Evolutionary conservation across 2,888 invertebrate species (phyloP), one percentile per base, ranked within the genome.

Genomic region (Drosophila eohydei): DNA sequence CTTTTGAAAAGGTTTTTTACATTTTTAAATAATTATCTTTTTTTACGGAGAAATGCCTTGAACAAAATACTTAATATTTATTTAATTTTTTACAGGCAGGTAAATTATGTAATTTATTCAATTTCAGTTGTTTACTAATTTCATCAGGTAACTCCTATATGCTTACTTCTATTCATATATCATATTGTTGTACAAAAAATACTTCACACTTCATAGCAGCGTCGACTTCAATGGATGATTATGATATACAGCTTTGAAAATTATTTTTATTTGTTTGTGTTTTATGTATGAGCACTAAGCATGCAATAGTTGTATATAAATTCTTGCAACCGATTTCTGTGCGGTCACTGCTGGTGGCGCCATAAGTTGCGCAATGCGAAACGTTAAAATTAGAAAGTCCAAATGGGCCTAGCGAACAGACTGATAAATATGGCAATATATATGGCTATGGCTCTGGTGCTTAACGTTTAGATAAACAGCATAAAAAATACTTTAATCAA

Each of bases 311-410:
- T 16, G 16, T 30, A 12, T 40, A 55, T 12, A 16, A 11, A 40
- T 40, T 54, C 30, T 54, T 16, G n/a, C 28, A 30, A 16, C 16
- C 28, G n/a, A 38, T 30, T 54, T 30, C n/a, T 30, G 30, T 30
- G 40, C 9, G 54, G 40, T 40, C 40, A 40, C 54, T 30, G 28
- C 11, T 30, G 40, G 26, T 56, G 21, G 56, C 43, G 43, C 41
- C 34, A 34, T 9, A 9, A 44, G 43, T n/a, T 56, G 43, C 26
- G 55, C 41, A 55, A 56, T 43, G 30, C 2, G n/a, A 16, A 26
- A 11, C 5, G 43, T 21, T 32, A 8, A 9, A 43, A 56, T 38
- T n/a, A 54, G 54, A 40, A 40, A 30, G 30, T 28, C 12, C 14
- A 9, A 36, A 21, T 36, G 32, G 14, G 41, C 14, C 21, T 7